Conservation (phyloP, 37 sponge, comb jelly and placozoan species). For the Mnemiopsis leidyi region DNA sequence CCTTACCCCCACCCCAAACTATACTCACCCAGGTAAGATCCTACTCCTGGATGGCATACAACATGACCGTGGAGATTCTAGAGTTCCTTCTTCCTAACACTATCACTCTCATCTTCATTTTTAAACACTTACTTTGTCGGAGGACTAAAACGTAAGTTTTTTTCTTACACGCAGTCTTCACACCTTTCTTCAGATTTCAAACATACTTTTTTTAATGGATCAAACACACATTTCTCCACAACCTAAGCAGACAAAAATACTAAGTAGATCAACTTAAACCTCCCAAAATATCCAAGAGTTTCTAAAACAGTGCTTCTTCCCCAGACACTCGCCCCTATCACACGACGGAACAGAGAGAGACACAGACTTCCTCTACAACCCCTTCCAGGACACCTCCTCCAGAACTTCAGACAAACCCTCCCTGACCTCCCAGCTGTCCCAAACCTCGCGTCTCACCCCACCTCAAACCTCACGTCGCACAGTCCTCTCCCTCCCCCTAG, state of each 20-base stretch:
- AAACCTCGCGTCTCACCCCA: background rate
- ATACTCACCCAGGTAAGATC: background rate
- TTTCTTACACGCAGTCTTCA: too few species aligned
- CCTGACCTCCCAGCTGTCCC: background rate
- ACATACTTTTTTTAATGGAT: too few species aligned
- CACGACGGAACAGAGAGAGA: background rate
- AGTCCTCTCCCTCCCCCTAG: background rate
- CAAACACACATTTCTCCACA: too few species aligned
- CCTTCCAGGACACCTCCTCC: background rate
- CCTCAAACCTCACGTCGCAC: background rate
- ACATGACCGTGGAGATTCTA: background rate
- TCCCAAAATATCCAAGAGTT: too few species aligned
- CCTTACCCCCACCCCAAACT: too few species aligned
- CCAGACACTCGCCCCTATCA: background rate
- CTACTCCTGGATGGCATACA: background rate
- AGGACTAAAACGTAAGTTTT: too few species aligned
- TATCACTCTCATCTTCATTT: background rate
- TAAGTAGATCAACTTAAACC: too few species aligned
- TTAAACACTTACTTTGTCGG: background rate
- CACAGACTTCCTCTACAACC: background rate
- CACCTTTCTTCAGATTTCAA: too few species aligned
- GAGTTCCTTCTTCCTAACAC: background rate
- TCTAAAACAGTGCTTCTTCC: too few species aligned
- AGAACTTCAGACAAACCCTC: background rate
- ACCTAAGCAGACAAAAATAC: too few species aligned